phyloP scores from a whole-genome alignment of 2,797 vertebrate genomes.

The Ctenopoma kingsleyae region DNA sequence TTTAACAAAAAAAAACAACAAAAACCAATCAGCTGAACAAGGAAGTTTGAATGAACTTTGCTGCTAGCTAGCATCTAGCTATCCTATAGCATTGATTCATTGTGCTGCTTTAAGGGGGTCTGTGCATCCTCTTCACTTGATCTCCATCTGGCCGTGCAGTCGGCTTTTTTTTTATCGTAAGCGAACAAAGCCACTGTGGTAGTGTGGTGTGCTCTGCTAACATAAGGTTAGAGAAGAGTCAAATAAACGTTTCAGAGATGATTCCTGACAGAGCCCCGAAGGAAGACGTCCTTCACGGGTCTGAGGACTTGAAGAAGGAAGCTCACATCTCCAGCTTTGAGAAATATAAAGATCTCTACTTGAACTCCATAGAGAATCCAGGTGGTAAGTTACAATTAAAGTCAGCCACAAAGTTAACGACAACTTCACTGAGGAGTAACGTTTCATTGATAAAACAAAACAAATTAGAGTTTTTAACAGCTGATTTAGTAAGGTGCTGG shows the following conservation, averaged over 20 bases:
- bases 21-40: constrained; percentile 26
- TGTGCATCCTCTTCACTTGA: not conserved
- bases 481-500: no score
- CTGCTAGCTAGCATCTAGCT: constrained; percentile 32
- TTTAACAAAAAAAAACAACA: not conserved
- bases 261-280: constrained; percentile 82
- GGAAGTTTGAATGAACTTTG: constrained; percentile 66
- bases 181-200: not conserved
- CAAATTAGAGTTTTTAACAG: no score
- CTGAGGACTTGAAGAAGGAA: constrained; percentile 66
- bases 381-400: constrained; percentile 74
- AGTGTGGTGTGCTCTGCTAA: not conserved
- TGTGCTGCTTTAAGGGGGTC: constrained; percentile 4
- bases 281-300: constrained; percentile 76
- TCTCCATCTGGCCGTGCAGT: not conserved
- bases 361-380: constrained; percentile 79
- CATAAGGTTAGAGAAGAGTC: not conserved
- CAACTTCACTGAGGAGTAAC: no score
- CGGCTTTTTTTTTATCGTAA: not conserved
- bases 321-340: constrained; percentile 85
- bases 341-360: constrained; percentile 85
- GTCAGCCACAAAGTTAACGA: not conserved
- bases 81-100: constrained; percentile 14
- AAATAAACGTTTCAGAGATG: constrained; percentile 63
- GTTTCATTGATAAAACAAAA: not conserved